These are phyloP conservation scores for Furcifer pardalis DNA, from an alignment of 2,797 vertebrate species.

Conservation along the genomic window DNA sequence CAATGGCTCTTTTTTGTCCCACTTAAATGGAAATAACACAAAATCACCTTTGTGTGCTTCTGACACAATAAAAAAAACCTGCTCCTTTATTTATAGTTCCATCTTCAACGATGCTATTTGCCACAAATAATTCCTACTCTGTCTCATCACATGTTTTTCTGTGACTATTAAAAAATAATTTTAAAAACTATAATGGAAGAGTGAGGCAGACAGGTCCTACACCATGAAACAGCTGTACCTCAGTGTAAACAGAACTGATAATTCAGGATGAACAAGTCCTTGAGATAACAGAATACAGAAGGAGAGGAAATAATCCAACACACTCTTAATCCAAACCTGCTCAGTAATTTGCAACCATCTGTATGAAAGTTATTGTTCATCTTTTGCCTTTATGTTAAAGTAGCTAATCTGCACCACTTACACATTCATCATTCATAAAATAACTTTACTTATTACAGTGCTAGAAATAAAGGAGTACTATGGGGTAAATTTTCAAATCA, in stretches of 20 bases:
- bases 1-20: neutral
- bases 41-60: no score
- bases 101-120: neutral
- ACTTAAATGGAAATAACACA: neutral
- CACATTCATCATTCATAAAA: neutral
- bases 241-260: neutral
- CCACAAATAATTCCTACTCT: neutral
- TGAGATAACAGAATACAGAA: constrained; percentile 1
- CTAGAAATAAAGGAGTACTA: neutral
- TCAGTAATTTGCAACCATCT: neutral
- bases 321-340: neutral
- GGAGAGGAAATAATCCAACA: neutral
- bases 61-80: no score
- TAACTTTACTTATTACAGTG: constrained; percentile 12
- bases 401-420: neutral
- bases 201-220: neutral
- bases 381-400: neutral
- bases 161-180: neutral
- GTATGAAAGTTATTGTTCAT: neutral
- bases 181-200: constrained; percentile 5
- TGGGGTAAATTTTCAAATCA: neutral
- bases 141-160: neutral
- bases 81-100: neutral
- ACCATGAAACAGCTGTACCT: fast-evolving
- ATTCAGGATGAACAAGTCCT: neutral